These are phyloP conservation scores for Eubasilissa regina DNA, from an alignment of 1,140 invertebrate species.

Conservation along the genomic window DNA sequence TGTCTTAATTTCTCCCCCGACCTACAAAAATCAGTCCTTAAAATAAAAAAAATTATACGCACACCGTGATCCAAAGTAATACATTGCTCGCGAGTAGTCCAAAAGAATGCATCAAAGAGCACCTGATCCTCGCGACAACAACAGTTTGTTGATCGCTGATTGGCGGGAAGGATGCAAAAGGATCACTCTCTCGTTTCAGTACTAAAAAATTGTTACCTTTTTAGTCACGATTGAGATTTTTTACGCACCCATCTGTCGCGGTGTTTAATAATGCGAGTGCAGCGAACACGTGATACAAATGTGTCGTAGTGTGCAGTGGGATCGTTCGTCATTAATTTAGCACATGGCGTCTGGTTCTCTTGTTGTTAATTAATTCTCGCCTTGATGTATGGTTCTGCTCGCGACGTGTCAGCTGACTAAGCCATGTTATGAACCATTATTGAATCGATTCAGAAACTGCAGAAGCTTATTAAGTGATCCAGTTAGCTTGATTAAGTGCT, in stretches of 20 bases:
- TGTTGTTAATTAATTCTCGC: slow-evolving; percentile 34
- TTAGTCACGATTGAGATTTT: slow-evolving; percentile 34
- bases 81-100: no score
- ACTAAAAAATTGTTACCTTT: slow-evolving; percentile 15
- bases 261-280: slow-evolving; percentile 1
- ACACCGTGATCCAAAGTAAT: no score
- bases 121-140: no score
- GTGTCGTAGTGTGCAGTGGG: slow-evolving; percentile 12
- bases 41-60: no score
- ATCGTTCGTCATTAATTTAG: slow-evolving; percentile 35
- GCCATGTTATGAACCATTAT: neutral
- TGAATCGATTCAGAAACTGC: neutral
- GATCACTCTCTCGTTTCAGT: slow-evolving; percentile 25
- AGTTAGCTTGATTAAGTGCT: neutral
- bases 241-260: slow-evolving; percentile 17
- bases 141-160: no score
- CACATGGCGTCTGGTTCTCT: slow-evolving; percentile 18
- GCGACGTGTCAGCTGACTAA: slow-evolving; percentile 4
- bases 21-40: no score
- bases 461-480: slow-evolving; percentile 1
- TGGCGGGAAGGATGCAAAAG: slow-evolving; percentile 4
- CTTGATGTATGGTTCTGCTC: slow-evolving; percentile 2
- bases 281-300: slow-evolving; percentile 26
- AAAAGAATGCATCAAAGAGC: no score
- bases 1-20: no score